Evolutionary conservation across 2,113 vertebrate genomes (phyloP), one percentile per base, ranked within the genome.

Genomic region (Pungitius pungitius): DNA sequence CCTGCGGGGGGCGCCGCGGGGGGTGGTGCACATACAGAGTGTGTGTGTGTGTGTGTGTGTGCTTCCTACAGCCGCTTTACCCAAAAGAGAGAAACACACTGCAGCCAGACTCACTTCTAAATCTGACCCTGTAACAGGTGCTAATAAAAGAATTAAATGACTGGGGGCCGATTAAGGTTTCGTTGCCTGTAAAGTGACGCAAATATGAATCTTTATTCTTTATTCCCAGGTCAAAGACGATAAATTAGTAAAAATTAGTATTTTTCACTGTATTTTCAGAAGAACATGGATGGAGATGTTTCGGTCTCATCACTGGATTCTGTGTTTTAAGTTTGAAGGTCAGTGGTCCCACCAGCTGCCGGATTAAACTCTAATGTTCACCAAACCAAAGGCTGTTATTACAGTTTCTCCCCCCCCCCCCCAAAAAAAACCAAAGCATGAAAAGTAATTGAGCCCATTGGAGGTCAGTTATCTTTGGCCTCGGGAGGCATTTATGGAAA

Each of bases 301-400:
- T 56, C 24, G 26, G 13, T 35, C 43, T 55, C 1, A 49, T 81
- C 3, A 20, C 30, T 43, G 26, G 62, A 14, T 42, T 59, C 2
- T 24, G 54, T 51, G 20, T 73, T 69, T 67, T 30, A 39, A 1
- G 17, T 22, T 45, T 30, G 40, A 2, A 6, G 9, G 40, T 37
- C 13, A 60, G 57, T 18, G n/a, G 22, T 56, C 60, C 63, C 2
- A 8, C 30, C 68, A 59, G 39, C 27, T 43, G 51, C 58, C 30
- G 30, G 3, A 5, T 30, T 30, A 73, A 13, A 17, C 51, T 55
- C 26, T 20, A 37, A 60, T 84, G 68, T 76, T 72, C n/a, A 54
- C 18, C 22, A 39, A 79, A 76, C 56, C 70, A 61, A 51, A 74
- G 43, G 35, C 57, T 70, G 51, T 40, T 62, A 75, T 78, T 72